These are phyloP conservation scores for Quadroppia sp. DNA, from an alignment of 2,888 invertebrate genomes.

Conservation along the genomic window DNA sequence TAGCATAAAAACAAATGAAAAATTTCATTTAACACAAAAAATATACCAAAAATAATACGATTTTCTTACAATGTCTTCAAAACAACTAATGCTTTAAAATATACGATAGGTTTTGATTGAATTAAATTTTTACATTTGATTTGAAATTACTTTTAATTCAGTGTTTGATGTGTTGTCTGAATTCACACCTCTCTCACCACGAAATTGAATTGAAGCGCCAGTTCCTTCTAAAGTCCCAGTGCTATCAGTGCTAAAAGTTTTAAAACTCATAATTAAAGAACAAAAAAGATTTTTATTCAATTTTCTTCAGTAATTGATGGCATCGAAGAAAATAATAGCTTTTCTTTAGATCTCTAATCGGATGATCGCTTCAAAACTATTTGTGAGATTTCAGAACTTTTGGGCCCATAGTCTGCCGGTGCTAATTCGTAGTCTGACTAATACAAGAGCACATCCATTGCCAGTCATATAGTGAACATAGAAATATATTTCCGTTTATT, in stretches of 20 bases:
- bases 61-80: neutral
- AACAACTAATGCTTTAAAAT: constrained; percentile 6
- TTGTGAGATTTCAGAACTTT: neutral
- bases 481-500: neutral
- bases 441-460: neutral
- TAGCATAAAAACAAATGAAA: no score
- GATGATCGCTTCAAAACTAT: constrained; percentile 13
- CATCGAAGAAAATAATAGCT: constrained; percentile 12
- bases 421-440: neutral
- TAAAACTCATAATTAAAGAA: constrained; percentile 15
- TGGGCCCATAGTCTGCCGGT: neutral
- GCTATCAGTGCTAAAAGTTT: neutral
- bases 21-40: no score
- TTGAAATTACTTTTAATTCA: constrained; percentile 15
- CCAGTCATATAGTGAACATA: neutral
- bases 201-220: constrained; percentile 21
- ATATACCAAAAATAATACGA: no score
- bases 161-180: neutral
- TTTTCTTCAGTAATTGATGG: constrained; percentile 25
- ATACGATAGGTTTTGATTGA: constrained; percentile 15
- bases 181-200: constrained; percentile 11
- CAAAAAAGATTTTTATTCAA: neutral
- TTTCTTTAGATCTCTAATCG: constrained; percentile 12
- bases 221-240: neutral
- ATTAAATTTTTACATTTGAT: neutral